phyloP scores from a whole-genome alignment of 2,888 invertebrate species.

The Tachystola acroxantha region DNA sequence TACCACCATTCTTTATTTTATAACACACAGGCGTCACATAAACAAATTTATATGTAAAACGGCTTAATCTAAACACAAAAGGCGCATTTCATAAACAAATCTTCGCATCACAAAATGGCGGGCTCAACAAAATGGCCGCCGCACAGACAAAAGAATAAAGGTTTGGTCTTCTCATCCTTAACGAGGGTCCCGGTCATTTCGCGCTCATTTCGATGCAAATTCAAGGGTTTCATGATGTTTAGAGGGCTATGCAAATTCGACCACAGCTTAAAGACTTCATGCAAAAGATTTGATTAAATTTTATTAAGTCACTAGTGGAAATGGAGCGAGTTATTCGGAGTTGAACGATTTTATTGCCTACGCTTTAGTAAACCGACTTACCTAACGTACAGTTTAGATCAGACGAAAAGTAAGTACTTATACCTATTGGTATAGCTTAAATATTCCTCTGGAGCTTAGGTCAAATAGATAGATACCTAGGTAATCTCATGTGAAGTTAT shows the following conservation, averaged over 20 bases:
- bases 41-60: slow-evolving; percentile 1
- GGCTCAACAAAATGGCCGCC: slow-evolving; percentile 40
- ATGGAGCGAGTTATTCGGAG: neutral
- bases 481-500: too few species aligned
- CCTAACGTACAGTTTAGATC: too few species aligned
- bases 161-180: slow-evolving; percentile 48
- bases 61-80: slow-evolving; percentile 1
- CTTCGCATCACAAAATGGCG: slow-evolving; percentile 48
- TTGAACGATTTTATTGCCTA: neutral
- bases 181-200: slow-evolving; percentile 67
- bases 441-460: too few species aligned
- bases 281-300: slow-evolving; percentile 68
- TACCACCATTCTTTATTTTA: neutral
- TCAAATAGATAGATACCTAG: too few species aligned
- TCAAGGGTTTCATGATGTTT: slow-evolving; percentile 63
- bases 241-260: slow-evolving; percentile 63
- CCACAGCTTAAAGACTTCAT: slow-evolving; percentile 21
- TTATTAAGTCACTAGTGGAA: slow-evolving; percentile 38
- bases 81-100: slow-evolving; percentile 38
- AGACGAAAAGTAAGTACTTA: too few species aligned
- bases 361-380: neutral
- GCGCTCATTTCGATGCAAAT: slow-evolving; percentile 71
- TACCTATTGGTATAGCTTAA: too few species aligned
- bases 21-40: neutral
- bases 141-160: slow-evolving; percentile 64